phyloP scores from a whole-genome alignment of 2,888 invertebrate species.

The Ectobius pallidus region DNA sequence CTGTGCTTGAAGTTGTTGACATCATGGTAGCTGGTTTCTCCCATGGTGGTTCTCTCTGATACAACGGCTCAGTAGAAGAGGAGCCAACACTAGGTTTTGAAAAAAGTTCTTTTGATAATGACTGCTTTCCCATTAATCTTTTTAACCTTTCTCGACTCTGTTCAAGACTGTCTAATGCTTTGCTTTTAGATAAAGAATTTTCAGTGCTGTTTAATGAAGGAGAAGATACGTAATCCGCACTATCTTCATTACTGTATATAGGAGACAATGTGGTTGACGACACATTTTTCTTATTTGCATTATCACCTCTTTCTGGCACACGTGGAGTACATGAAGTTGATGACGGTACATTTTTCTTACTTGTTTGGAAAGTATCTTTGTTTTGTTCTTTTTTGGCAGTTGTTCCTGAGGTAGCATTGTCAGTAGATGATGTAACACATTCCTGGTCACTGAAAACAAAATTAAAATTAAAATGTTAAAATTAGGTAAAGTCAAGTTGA shows the following conservation, averaged over 20 bases:
- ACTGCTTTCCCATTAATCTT: slow-evolving; percentile 20
- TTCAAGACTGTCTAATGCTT: neutral
- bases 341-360: neutral
- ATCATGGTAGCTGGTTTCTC: neutral
- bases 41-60: slow-evolving; percentile 11
- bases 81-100: neutral
- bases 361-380: slow-evolving; percentile 25
- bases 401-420: neutral
- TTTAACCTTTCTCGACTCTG: slow-evolving; percentile 35
- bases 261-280: neutral
- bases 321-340: neutral
- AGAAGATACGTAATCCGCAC: neutral
- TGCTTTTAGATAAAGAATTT: neutral
- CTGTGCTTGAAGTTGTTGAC: neutral
- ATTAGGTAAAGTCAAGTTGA: too few relatives aligned
- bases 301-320: too few relatives aligned
- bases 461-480: too few relatives aligned
- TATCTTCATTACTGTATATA: neutral
- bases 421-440: slow-evolving; percentile 15
- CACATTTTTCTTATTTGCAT: neutral
- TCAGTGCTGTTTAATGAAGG: neutral
- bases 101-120: neutral
- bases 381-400: slow-evolving; percentile 24
- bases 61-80: slow-evolving; percentile 1
- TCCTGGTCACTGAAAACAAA: slow-evolving; percentile 24